phyloP scores from a whole-genome alignment of 2,797 vertebrate species.

The Miichthys miiuy region DNA sequence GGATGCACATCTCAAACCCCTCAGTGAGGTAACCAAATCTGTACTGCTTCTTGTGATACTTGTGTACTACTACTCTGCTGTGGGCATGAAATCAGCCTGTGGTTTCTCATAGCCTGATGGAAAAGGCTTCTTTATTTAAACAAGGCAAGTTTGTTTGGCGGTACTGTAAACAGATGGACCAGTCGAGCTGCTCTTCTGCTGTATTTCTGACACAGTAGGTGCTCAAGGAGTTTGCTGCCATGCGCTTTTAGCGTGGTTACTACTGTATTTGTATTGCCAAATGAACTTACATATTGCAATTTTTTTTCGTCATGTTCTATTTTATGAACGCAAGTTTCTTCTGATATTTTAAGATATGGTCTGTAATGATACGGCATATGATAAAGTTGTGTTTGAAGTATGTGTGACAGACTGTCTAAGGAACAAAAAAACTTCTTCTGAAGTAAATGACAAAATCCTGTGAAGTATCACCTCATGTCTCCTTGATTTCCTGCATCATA shows the following conservation, averaged over 20 bases:
- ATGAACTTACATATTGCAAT: neutral
- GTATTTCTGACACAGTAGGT: neutral
- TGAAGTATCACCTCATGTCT: neutral
- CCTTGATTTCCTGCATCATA: constrained; percentile 29
- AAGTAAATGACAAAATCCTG: constrained; percentile 8
- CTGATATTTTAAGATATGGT: neutral
- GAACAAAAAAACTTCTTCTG: constrained; percentile 7
- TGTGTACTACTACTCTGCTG: neutral
- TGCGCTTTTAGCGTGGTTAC: neutral
- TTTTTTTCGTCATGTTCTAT: neutral
- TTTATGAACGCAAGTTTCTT: neutral
- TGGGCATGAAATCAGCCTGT: neutral
- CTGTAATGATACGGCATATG: too few relatives aligned
- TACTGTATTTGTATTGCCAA: neutral
- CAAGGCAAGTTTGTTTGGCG: neutral
- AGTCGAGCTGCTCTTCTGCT: neutral
- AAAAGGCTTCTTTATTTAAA: neutral
- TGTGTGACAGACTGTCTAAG: neutral
- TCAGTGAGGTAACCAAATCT: neutral
- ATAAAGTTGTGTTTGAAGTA: neutral
- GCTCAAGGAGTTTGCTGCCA: neutral
- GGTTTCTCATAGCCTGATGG: too few relatives aligned
- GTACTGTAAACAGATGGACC: neutral
- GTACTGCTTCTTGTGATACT: neutral
- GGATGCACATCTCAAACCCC: too few relatives aligned